Base-by-base conservation (phyloP, 2,888 invertebrate species). In the Chloroclysta siterata region DNA sequence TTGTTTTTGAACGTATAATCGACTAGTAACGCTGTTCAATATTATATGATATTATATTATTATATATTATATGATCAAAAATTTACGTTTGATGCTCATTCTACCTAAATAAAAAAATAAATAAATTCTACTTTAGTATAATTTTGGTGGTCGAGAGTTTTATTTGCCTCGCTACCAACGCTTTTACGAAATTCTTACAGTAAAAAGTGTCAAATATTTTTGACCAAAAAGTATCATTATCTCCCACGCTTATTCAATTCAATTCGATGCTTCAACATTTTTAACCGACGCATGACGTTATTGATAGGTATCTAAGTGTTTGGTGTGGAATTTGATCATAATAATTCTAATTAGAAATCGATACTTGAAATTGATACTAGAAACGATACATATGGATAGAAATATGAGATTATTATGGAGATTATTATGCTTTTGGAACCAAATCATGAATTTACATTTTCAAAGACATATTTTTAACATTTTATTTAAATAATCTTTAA, bases 261-360 rank as follows among this genome's bases (percentile, higher is more conserved):
- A 41, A 55, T 47, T 54, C 39, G 22, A 22, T 55, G 11, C 39
- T 56, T 52, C 36, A 17, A 56, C 52, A 48, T 48, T 48, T 17
- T 42, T 46, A 47, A 47, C 22, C 41, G 13, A 59, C 39, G n/a
- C 52, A 60, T 57, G 57, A 60, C 53, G 57, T 53, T 64, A 63
- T 56, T 53, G 57, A 57, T 50, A 44, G 29, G 39, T 57, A 59
- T 65, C 56, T 41, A 39, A 53, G 17, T 53, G 44, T 44, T 65
- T 28, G 60, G 65, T 64, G 56, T 65, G 15, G 60, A 53, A 44
- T 57, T 48, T 41, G 42, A 60, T 60, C 53, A 60, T 64, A 22
- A 57, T 64, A 22, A 5, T 53, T 56, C 56, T 36, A 36, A 60
- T 57, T 46, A 13, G 44, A 57, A 65, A 57, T 60, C 52, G 41